A percentile compares a stretch with the other conserved stretches of the same genome.
phyloP scores from a whole-genome alignment of 1,140 invertebrate genomes.

The Nomia melanderi region DNA sequence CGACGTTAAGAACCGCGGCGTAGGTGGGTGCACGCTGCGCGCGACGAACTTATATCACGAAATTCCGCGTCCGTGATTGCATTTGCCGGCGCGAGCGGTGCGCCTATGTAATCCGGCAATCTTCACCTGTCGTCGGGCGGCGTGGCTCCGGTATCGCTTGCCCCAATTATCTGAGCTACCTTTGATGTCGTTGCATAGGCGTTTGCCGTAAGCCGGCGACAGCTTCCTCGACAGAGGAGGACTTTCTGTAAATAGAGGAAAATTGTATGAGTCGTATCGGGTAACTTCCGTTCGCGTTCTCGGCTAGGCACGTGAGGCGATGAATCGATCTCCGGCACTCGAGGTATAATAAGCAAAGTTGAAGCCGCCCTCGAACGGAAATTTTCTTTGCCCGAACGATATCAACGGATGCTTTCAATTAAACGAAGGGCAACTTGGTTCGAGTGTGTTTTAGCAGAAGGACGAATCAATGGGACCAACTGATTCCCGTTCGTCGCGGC shows the following conservation, averaged over 20 bases:
- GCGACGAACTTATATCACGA: slow-evolving; percentile 30
- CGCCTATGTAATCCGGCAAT: slow-evolving; percentile 60
- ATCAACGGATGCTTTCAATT: slow-evolving; percentile 33
- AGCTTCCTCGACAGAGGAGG: slow-evolving; percentile 56
- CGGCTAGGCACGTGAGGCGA: too few relatives aligned
- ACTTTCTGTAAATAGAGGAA: slow-evolving; percentile 59
- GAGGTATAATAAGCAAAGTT: too few relatives aligned
- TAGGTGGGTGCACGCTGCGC: background rate
- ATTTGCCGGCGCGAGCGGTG: slow-evolving; percentile 47
- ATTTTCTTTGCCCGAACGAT: slow-evolving; percentile 48
- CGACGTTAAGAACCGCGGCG: slow-evolving; percentile 30
- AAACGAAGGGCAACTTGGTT: slow-evolving; percentile 13
- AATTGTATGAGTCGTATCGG: slow-evolving; percentile 28
- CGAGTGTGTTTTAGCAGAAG: slow-evolving; percentile 22
- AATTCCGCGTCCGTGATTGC: slow-evolving; percentile 60
- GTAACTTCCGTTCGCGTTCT: slow-evolving; percentile 52
- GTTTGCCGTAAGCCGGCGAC: slow-evolving; percentile 56
- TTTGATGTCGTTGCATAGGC: slow-evolving; percentile 61
- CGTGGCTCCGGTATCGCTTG: slow-evolving; percentile 42
- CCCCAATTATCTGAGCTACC: slow-evolving; percentile 64
- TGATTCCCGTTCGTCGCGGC: background rate
- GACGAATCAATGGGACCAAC: slow-evolving; percentile 32
- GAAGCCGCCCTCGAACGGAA: slow-evolving; percentile 60
- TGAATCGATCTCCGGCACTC: too few relatives aligned
- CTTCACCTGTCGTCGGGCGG: slow-evolving; percentile 51